Base-by-base conservation (phyloP, 2,113 vertebrate genomes). In the Lampris megalopsis region DNA sequence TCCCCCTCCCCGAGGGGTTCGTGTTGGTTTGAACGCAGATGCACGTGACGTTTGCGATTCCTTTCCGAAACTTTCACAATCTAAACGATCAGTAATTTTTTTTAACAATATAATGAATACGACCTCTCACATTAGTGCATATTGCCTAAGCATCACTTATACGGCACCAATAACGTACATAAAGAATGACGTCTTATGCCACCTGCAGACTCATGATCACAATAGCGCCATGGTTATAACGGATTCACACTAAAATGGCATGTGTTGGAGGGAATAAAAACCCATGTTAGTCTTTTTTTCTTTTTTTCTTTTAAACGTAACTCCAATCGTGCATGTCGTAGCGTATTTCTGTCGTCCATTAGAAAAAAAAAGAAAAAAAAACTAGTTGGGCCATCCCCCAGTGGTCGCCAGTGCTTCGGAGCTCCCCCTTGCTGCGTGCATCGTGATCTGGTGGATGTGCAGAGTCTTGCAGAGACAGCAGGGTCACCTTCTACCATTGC, bases 401-500 rank as follows among this genome's bases (percentile, higher is more conserved):
- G 63, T 83, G 85, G 86, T 81, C 86, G 77, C 76, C 89, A 80
- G 82, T 84, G 92, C 85, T 41, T 83, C 82, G 87, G 89, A 92
- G 91, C 90, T 89, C 92, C 90, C 90, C 88, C 88, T 87, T 69
- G 90, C 91, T 88, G 91, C 82, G 88, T 53, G 86, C 88, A 88
- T 93, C 93, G 90, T 91, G 91, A 93, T 92, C 90, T 77, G 49
- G 87, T 86, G 89, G 86, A 92, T 84, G 24, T 24, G 92, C 93
- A 85, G 88, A 83, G 85, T 82, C 83, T 90, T 73, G 91, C 87
- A 79, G 80, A 77, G 88, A 84, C 79, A 80, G 88, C 88, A 91
- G 93, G 93, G 94, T 94, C 94, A 94, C 92, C 94, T 93, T 94
- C 93, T 91, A 89, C 89, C 89, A 89, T 81, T 82, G 91, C 91